Percentiles rank a stretch among this genome's conserved stretches.
phyloP scores from a whole-genome alignment of 2,888 invertebrate genomes.

The Eilema caniola region DNA sequence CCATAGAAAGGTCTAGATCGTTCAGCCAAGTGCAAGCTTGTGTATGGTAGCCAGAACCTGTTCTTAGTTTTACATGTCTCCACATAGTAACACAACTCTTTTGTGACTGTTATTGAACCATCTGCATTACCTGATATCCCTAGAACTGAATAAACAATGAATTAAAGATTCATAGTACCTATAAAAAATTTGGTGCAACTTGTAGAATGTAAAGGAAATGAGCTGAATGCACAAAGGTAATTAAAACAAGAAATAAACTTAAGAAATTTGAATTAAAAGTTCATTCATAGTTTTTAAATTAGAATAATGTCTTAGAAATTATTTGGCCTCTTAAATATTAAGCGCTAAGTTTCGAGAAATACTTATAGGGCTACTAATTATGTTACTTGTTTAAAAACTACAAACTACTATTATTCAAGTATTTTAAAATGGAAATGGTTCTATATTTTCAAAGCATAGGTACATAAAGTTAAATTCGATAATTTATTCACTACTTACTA shows the following conservation, averaged over 20 bases:
- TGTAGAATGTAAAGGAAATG: background rate
- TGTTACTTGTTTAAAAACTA: no score
- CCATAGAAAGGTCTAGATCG: conserved; percentile 81
- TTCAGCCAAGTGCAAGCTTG: conserved; percentile 72
- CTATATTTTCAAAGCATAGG: no score
- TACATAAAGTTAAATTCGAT: no score
- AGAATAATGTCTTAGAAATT: no score
- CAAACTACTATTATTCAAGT: no score
- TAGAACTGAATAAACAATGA: conserved; percentile 62
- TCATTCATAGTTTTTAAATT: no score
- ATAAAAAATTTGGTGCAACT: background rate
- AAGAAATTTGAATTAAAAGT: no score
- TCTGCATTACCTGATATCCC: conserved; percentile 71
- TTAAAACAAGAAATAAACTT: background rate
- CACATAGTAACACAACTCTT: conserved; percentile 78
- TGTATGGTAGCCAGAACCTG: conserved; percentile 77
- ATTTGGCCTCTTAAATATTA: no score
- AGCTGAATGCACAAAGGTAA: no score
- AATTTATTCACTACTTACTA: background rate
- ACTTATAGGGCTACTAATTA: no score
- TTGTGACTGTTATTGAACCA: conserved; percentile 62
- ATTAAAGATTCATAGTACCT: background rate
- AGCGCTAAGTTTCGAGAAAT: no score
- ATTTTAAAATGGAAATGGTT: no score
- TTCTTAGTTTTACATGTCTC: conserved; percentile 70